These are phyloP conservation scores for Monoplex corrugatus DNA, from an alignment of 2,888 invertebrate genomes.

Conservation along the genomic window DNA sequence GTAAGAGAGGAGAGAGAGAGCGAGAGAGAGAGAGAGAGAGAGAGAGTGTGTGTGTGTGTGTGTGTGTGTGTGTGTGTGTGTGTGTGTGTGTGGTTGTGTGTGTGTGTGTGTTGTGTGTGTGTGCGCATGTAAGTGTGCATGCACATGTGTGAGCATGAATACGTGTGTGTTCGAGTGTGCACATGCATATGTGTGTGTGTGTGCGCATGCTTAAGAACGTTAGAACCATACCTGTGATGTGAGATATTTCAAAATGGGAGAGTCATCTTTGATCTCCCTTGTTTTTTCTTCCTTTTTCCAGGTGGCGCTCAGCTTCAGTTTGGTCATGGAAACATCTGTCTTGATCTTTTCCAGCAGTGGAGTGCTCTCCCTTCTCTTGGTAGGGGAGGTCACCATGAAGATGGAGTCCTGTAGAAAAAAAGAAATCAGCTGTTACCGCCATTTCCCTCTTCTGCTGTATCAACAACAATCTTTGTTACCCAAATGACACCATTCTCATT, in stretches of 20 bases:
- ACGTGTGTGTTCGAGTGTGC: not conserved
- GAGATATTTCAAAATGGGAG: constrained; percentile 89
- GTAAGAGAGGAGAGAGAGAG: too few relatives aligned
- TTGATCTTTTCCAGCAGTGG: constrained; percentile 80
- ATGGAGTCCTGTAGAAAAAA: constrained; percentile 76
- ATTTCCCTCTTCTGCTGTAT: too few relatives aligned
- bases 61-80: too few relatives aligned
- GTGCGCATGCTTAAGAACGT: not conserved
- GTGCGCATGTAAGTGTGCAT: not conserved
- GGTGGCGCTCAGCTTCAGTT: constrained; percentile 70
- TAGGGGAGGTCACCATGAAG: constrained; percentile 86
- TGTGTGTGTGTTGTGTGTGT: not conserved
- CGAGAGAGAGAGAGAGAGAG: too few relatives aligned
- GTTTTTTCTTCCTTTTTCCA: constrained; percentile 78
- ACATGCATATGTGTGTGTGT: not conserved
- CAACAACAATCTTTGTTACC: too few relatives aligned
- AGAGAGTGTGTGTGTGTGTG: too few relatives aligned
- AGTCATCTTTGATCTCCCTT: constrained; percentile 83
- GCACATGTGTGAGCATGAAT: not conserved
- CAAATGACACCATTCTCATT: too few relatives aligned
- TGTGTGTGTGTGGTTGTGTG: not conserved
- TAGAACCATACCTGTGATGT: constrained; percentile 85
- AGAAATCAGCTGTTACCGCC: too few relatives aligned
- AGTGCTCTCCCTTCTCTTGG: constrained; percentile 86
- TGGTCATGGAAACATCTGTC: constrained; percentile 77